Evolutionary conservation across 2,888 invertebrate species (phyloP), one percentile per base, ranked within the genome.

Genomic region (Brenthis ino): DNA sequence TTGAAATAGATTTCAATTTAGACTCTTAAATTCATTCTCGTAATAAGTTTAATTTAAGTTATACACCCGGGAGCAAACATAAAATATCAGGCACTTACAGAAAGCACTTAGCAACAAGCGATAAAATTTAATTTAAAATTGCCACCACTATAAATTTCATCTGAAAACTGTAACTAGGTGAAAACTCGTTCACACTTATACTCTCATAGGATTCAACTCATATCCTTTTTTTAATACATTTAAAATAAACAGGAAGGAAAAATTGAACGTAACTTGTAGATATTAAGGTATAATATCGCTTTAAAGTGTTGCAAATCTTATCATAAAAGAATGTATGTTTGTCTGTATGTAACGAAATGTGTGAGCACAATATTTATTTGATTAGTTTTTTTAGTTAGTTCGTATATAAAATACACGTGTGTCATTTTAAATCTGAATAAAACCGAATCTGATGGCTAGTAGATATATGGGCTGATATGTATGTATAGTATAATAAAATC

Each of bases 161-260:
- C 79, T 75, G 77, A 77, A 72, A 80, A 71, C 71, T 77, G 77
- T 82, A 83, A 83, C 80, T 79, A 79, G 80, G 80, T 84, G 82
- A 80, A 80, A 85, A 85, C 79, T 84, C 80, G 77, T 82, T 79
- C 80, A 78, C 79, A 76, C 77, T 77, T 80, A 77, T 83, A 83
- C 80, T 79, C 82, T 77, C 80, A 77, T 78, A 82, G 84, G 83
- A 83, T 78, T 77, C 77, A 76, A 77, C 80, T 80, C 80, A 81
- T 85, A 84, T 84, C 53, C 37, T 37, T 63, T 63, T 63, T 63
- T 63, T 63, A 63, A 63, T 63, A 53, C 63, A 51, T 54, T 63
- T 63, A 54, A 37, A 37, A 63, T 63, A 60, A 60, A 60, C 60
- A 50, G 50, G 14, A 63, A 37, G 37, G 50, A 28, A 60, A 60